Evolutionary conservation across 1,140 invertebrate species (phyloP), one percentile per base, ranked within the genome.

Genomic region (Meteorus sp.): DNA sequence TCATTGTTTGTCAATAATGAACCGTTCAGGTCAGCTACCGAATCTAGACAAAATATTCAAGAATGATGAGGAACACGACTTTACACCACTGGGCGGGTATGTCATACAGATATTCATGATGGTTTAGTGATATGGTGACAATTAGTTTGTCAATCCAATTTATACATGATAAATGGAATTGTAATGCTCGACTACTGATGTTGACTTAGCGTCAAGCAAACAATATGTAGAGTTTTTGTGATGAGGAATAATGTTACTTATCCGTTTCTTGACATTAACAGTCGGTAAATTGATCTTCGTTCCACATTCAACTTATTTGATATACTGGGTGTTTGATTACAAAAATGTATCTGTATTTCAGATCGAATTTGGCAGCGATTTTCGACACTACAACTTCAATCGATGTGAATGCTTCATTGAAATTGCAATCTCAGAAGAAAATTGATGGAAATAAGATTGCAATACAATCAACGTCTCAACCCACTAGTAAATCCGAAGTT

Each of bases 331-430:
- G 4, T 3, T 31, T 3, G 8, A 39, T 4, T 39, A 29, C 27
- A 29, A 29, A 9, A 29, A 4, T 9, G n/a, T 29, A 29, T 29
- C 9, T 29, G 54, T 33, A 15, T 60, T 67, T 56, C 23, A 75
- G 73, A 23, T 72, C 73, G 27, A 75, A 72, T 52, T 56, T 75
- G 37, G 73, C 73, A 48, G 63, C 69, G 17, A 73, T 75, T 58
- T 75, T 75, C 59, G 65, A 65, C 15, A 17, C 60, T 15, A 51
- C 70, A 29, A 70, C 68, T 5, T 11, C 41, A 29, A 23, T 41
- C 6, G 31, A 37, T 4, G 1, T 9, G 9, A 52, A 13, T 20
- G n/a, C 31, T 37, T 20, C 19, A 5, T n/a, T 11, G 8, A 37
- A 52, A 52, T 9, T 19, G 3, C 3, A 15, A 6, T 9, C 8